Base-by-base conservation (phyloP, 2,797 vertebrate species). In the Clarias platycephalus region DNA sequence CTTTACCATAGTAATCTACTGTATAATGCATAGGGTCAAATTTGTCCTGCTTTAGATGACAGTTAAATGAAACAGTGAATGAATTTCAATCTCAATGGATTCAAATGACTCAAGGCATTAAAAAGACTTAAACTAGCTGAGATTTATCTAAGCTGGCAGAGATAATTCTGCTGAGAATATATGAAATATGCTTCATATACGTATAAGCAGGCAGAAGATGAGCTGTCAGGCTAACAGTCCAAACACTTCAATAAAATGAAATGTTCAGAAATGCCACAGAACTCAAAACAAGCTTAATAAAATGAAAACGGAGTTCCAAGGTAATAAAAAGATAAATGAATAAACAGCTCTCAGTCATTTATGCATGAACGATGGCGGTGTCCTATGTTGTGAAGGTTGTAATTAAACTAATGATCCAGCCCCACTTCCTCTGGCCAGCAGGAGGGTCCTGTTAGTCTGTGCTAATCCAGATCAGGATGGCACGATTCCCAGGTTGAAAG, bases 381-480 rank as follows among this genome's bases (percentile, higher is more conserved):
- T 86, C 82, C 86, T 83, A 85, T 64, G 84, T 86, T 88, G 55
- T 83, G 78, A 83, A 88, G 82, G 83, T 83, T 82, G 85, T 87
- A 89, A 90, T 89, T 88, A 88, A 88, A 84, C 87, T 84, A 88
- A 87, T 87, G 84, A 24, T 62, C 90, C 88, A 86, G 83, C 63
- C 53, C 81, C 85, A 81, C 81, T 90, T 89, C 89, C 91, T 28
- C 86, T 86, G 89, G 87, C 88, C 87, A 89, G 89, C 87, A 85
- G 84, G 82, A 92, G 80, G 78, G 91, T 93, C 91, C 92, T 91
- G 91, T 94, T 92, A 92, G 90, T 86, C 86, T 89, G 86, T 85
- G 24, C 86, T 94, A 92, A 93, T 94, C 93, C 91, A 85, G 91
- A 91, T 93, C 89, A 91, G 91, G 84, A 89, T 91, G 92, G 90